Evolutionary conservation across 2,797 vertebrate species (phyloP), one percentile per base, ranked within the genome.

Genomic region (Anolis apletophallus): DNA sequence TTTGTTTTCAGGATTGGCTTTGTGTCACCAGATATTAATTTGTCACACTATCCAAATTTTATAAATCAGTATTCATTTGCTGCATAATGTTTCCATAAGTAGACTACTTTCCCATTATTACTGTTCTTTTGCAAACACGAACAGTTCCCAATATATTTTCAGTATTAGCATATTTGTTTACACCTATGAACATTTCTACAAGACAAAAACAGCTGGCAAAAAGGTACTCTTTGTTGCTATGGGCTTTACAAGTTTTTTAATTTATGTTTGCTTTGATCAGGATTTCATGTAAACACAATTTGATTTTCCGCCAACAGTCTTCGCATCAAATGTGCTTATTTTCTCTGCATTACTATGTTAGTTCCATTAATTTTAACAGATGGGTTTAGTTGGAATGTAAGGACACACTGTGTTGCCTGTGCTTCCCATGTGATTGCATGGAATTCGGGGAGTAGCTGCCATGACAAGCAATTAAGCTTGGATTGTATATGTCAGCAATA

Each of bases 131-230:
- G 85, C 85, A 86, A 50, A 1, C 82, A 69, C 87, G 92, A 81
- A 16, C 57, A 88, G 68, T 81, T 78, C 85, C 90, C 94, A 93
- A 79, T 72, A 89, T 81, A 29, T 88, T 91, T n/a, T 93, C 76
- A 90, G 76, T 91, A 87, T 81, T 86, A 54, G 29, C n/a, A 34
- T 84, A 89, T 88, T 84, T 83, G 84, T 91, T 93, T 87, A 85
- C 34, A 89, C 34, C 52, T 71, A 29, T 64, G 19, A 57, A 87
- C 87, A 73, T 76, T 0, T 89, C 93, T 87, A 80, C 90, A 84
- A 91, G 76, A 91, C 67, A 72, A 81, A 85, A 92, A 81, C 71
- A 93, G 73, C 72, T 88, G 71, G 32, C 67, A 83, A 83, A 84
- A 81, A 75, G 50, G 84, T 91, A 87, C 82, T 91, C 82, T 85